Evolutionary conservation across 2,797 vertebrate species (phyloP).

Genomic region (Geotrypetes seraphini): DNA sequence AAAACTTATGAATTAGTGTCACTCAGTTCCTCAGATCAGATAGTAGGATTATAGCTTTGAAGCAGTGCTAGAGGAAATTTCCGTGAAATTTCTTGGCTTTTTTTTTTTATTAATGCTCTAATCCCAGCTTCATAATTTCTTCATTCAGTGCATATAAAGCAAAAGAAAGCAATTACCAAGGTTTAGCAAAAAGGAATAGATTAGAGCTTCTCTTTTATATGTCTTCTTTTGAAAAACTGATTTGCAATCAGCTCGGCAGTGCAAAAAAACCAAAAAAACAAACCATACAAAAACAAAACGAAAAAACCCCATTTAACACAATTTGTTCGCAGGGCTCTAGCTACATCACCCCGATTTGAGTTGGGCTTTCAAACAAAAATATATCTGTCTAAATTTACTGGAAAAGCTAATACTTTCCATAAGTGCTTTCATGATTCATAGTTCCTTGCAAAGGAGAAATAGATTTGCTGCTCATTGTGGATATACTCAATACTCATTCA

Average conservation of each 20-base stretch:
- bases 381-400: not conserved
- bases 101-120: not conserved
- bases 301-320: not conserved
- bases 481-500: too few relatives aligned
- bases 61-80: slow-evolving; percentile 17
- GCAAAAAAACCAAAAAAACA: too few relatives aligned
- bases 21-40: slow-evolving; percentile 19
- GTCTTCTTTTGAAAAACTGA: slow-evolving; percentile 20
- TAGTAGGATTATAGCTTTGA: slow-evolving; percentile 34
- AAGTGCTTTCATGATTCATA: not conserved
- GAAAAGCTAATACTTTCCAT: slow-evolving; percentile 1
- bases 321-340: not conserved
- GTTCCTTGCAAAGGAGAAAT: too few relatives aligned
- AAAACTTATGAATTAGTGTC: slow-evolving; percentile 25
- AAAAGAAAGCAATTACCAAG: slow-evolving; percentile 22
- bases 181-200: slow-evolving; percentile 21
- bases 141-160: slow-evolving; percentile 12
- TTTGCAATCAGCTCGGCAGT: slow-evolving; percentile 20
- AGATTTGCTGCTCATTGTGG: too few relatives aligned
- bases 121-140: slow-evolving; percentile 6
- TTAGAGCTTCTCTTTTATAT: slow-evolving; percentile 14
- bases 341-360: not conserved
- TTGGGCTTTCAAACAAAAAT: not conserved
- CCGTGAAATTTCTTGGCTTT: slow-evolving; percentile 1
- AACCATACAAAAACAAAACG: too few relatives aligned